These are phyloP conservation scores for Chiloscyllium plagiosum DNA, from an alignment of 2,113 vertebrate species.

Conservation along the genomic window DNA sequence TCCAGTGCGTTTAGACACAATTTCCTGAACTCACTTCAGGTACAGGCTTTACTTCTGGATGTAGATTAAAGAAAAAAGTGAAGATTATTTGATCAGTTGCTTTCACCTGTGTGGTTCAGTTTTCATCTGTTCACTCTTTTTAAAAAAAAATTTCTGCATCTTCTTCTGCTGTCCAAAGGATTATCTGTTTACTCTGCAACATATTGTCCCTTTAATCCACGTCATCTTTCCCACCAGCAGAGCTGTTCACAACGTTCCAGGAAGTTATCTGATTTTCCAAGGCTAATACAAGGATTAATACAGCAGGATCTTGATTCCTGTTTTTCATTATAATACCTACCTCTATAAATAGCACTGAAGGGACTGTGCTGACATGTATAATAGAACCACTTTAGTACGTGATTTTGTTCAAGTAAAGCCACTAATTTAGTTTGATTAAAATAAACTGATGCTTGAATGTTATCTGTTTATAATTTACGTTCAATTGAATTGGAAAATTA, in stretches of 20 bases:
- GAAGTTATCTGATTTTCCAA: conserved; percentile 54
- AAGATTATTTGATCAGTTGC: neutral
- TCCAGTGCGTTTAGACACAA: neutral
- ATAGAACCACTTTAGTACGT: conserved; percentile 38
- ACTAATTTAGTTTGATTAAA: neutral
- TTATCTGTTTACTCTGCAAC: conserved; percentile 52
- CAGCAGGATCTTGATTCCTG: conserved; percentile 49
- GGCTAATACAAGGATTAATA: conserved; percentile 52
- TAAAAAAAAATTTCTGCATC: no score
- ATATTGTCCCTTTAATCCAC: conserved; percentile 51
- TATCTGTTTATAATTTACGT: neutral
- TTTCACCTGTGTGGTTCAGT: neutral
- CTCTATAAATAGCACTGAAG: conserved; percentile 12
- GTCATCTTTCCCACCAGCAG: conserved; percentile 46
- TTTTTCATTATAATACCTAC: conserved; percentile 39
- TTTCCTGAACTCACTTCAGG: neutral
- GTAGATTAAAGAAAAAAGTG: neutral
- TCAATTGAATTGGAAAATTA: neutral
- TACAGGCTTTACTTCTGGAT: neutral
- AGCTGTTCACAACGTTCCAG: conserved; percentile 46
- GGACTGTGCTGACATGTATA: conserved; percentile 32
- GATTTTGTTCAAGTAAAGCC: neutral
- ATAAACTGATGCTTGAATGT: neutral
- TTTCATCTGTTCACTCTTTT: neutral
- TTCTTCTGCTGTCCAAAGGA: conserved; percentile 38